Conservation (phyloP, 2,797 vertebrate genomes). For the Lerista edwardsae region DNA sequence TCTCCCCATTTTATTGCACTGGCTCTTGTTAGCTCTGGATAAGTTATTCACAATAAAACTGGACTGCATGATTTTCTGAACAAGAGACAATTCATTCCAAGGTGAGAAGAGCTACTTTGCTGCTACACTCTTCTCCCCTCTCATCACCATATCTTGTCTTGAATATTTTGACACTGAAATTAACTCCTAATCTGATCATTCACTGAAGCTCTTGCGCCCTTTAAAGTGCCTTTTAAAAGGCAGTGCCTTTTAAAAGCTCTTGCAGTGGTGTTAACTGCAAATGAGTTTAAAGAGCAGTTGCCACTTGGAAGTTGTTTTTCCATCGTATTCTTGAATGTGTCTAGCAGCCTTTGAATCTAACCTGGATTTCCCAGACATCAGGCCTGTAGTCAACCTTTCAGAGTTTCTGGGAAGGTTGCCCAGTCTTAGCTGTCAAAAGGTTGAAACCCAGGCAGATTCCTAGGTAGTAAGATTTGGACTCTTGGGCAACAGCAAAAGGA, state of each 20-base stretch:
- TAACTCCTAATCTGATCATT: neutral
- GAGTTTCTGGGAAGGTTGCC: slow-evolving; percentile 19
- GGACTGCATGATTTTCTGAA: too few species aligned
- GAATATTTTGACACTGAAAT: too few species aligned
- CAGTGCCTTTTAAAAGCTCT: too few species aligned
- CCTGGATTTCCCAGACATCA: neutral
- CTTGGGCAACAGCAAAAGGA: slow-evolving; percentile 5
- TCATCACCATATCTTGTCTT: too few species aligned
- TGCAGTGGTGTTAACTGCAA: too few species aligned
- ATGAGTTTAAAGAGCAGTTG: neutral
- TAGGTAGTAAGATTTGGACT: neutral
- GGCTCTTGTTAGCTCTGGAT: too few species aligned
- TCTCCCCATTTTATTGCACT: too few species aligned
- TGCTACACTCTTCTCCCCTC: too few species aligned
- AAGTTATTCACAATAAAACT: too few species aligned
- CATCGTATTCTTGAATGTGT: neutral
- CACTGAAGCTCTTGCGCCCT: neutral
- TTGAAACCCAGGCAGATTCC: slow-evolving; percentile 26
- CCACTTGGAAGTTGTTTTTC: neutral
- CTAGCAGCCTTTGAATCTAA: neutral
- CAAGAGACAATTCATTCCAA: too few species aligned
- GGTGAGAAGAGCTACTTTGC: too few species aligned
- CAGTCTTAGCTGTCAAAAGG: neutral
- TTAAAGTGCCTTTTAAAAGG: too few species aligned
- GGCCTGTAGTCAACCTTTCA: slow-evolving; percentile 10